These are phyloP conservation scores for Porites divaricata DNA, from an alignment of 92 coral and sea anemone genomes.

Conservation along the genomic window DNA sequence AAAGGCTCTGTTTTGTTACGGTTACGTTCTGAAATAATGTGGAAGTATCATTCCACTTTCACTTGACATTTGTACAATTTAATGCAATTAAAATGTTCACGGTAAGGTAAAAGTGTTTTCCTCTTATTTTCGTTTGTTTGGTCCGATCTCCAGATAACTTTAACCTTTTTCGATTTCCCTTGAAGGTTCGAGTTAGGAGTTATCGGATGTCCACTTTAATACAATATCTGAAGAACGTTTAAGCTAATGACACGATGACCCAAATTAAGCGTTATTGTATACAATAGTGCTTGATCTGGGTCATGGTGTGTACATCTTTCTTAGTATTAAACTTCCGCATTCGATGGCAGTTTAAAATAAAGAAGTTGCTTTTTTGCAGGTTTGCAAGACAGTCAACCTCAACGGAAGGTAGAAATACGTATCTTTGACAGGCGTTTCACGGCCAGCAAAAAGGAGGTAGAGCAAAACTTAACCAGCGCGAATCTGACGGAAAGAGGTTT, in stretches of 20 bases:
- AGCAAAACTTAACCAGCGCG: constrained; percentile 43
- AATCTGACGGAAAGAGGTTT: constrained; percentile 43
- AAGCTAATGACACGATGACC: background rate
- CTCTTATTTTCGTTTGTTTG: no score
- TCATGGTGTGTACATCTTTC: background rate
- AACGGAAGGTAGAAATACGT: constrained; percentile 59
- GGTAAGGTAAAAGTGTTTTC: no score
- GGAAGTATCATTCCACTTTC: no score
- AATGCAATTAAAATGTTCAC: no score
- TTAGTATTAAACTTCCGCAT: constrained; percentile 3
- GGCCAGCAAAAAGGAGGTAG: constrained; percentile 37
- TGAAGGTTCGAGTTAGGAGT: no score
- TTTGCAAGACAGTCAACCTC: background rate
- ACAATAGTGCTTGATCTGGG: background rate
- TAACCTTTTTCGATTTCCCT: no score
- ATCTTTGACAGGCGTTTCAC: constrained; percentile 56
- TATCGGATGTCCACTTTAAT: no score
- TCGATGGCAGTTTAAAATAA: background rate
- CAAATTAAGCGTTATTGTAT: background rate
- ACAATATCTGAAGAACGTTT: no score
- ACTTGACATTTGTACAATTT: no score
- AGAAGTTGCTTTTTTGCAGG: background rate
- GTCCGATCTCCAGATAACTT: no score
- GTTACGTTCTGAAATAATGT: no score
- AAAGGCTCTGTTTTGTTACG: no score